phyloP scores from a whole-genome alignment of 1,140 invertebrate genomes.

The Acyrthosiphon pisum region DNA sequence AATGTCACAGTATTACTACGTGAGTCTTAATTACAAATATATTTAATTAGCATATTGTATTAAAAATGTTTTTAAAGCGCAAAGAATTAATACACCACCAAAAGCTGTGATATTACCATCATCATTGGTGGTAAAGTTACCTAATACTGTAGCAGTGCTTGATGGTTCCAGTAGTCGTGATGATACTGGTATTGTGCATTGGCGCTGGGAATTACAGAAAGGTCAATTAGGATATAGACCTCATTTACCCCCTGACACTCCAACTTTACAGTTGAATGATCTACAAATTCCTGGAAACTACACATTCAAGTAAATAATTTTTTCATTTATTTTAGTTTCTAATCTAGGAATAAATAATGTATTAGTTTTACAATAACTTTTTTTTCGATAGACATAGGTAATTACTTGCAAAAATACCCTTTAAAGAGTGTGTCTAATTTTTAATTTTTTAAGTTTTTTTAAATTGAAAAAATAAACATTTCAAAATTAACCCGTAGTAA shows the following conservation, averaged over 20 bases:
- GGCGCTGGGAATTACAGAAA: constrained; percentile 87
- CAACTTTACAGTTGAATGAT: constrained; percentile 85
- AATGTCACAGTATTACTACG: constrained; percentile 90
- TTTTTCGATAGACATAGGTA: too few relatives aligned
- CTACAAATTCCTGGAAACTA: constrained; percentile 87
- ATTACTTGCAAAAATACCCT: too few relatives aligned
- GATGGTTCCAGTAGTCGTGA: constrained; percentile 81
- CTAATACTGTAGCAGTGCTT: constrained; percentile 86
- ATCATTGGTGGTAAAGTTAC: constrained; percentile 84
- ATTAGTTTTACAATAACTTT: too few relatives aligned
- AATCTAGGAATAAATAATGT: neutral
- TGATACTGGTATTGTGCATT: constrained; percentile 69
- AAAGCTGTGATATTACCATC: constrained; percentile 84
- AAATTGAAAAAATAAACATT: too few relatives aligned
- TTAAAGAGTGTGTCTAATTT: too few relatives aligned
- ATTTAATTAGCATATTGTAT: neutral
- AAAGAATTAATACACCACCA: constrained; percentile 84
- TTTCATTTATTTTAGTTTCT: constrained; percentile 9
- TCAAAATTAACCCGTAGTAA: too few relatives aligned
- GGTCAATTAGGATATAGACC: constrained; percentile 87
- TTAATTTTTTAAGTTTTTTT: too few relatives aligned
- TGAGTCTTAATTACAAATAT: constrained; percentile 64
- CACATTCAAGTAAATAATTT: constrained; percentile 76
- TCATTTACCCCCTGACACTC: constrained; percentile 73
- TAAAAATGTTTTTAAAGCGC: constrained; percentile 66